These are phyloP conservation scores for Exephanes ischioxanthus DNA, from an alignment of 2,888 invertebrate genomes.

Conservation along the genomic window DNA sequence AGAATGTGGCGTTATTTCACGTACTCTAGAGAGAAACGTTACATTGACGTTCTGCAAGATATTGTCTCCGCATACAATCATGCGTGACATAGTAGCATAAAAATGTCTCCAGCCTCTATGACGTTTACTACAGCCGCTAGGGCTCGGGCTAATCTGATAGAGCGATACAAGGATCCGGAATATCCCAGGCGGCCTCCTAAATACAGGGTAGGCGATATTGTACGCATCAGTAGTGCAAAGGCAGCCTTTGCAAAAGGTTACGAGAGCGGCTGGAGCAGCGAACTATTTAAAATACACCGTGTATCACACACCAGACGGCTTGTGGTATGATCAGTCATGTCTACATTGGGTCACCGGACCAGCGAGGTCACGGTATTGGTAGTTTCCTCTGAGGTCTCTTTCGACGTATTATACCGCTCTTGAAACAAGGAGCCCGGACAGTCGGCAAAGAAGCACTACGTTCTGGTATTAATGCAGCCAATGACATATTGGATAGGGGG, in stretches of 20 bases:
- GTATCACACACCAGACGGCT: not conserved
- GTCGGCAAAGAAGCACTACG: constrained; percentile 1
- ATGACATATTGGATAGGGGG: not conserved
- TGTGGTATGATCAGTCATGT: constrained; percentile 15
- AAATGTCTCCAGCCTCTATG: constrained; percentile 38
- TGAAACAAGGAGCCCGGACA: not conserved
- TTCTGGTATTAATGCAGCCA: not conserved
- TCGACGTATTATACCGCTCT: not conserved
- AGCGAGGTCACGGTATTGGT: not conserved
- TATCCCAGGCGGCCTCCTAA: not conserved
- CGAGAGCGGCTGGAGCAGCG: constrained; percentile 42
- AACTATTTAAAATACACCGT: constrained; percentile 34
- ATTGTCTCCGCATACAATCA: constrained; percentile 46
- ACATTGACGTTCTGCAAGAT: constrained; percentile 41
- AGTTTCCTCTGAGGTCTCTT: constrained; percentile 28
- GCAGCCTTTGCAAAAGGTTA: constrained; percentile 51
- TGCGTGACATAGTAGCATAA: constrained; percentile 24
- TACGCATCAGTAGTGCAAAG: constrained; percentile 49
- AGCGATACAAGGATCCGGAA: constrained; percentile 18
- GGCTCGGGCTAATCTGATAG: constrained; percentile 34
- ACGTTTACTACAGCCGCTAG: constrained; percentile 35
- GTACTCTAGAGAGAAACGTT: constrained; percentile 22
- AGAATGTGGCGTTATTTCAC: constrained; percentile 66
- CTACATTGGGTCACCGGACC: not conserved
- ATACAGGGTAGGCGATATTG: constrained; percentile 19